Base-by-base conservation (phyloP, 64 coral and sea anemone genomes). In the Montipora cactus region DNA sequence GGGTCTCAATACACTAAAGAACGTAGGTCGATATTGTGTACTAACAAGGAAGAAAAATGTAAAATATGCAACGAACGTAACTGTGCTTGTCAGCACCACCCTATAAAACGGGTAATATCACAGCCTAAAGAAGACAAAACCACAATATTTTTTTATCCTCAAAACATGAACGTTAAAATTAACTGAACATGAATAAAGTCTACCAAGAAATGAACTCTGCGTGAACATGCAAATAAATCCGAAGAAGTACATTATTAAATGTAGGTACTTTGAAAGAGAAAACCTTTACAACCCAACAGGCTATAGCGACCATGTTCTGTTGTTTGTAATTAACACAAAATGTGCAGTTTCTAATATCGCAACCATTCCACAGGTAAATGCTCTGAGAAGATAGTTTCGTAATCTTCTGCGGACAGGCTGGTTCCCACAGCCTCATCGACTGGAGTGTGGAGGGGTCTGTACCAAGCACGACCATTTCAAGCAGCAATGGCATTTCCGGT, bases 401-500 rank as follows among this genome's bases (percentile, higher is more conserved):
- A 87, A 37, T 87, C 70, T 66, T 93, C 91, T 22, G 75, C 14
- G 18, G 80, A 75, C 16, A 93, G 81, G 44, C 47, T 66, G 62
- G 89, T 9, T n/a, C 13, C 78, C 13, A 81, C 67, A 21, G 81
- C 77, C 53, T 91, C 62, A 91, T 81, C 78, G 21, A 82, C 14
- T 90, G 62, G 76, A 80, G 44, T 50, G 70, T 46, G 78, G 62
- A 46, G 89, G 77, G 11, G 46, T 67, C 23, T 90, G 47, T 44
- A 53, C 45, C 67, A 90, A 71, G 73, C 89, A 90, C 23, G 59
- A 49, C 89, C 89, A 91, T 74, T 92, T 92, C 80, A 92, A 92
- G 80, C 90, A 92, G 73, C 85, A 92, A 68, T 92, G 90, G 55
- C 49, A 92, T 74, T 85, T 85, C 22, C 81, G 22, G 46, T 92